These are phyloP conservation scores for Drosophila sulfurigaster DNA, from an alignment of 1,140 invertebrate genomes.

Conservation along the genomic window DNA sequence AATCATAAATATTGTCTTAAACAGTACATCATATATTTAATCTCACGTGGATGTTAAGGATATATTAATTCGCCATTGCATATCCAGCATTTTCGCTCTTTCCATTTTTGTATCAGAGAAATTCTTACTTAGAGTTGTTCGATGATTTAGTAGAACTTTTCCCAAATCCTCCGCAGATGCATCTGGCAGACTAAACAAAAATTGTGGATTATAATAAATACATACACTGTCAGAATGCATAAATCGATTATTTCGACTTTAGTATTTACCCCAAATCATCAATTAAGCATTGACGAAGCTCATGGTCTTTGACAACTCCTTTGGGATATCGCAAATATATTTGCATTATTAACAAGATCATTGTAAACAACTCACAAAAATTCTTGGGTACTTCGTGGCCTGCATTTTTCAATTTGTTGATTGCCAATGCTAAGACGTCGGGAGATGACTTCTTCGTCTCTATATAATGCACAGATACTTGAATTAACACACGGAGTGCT, in stretches of 20 bases:
- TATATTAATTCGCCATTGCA: slow-evolving; percentile 84
- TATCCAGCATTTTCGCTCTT: slow-evolving; percentile 71
- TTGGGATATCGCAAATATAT: slow-evolving; percentile 78
- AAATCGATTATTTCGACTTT: not conserved
- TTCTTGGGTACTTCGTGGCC: slow-evolving; percentile 78
- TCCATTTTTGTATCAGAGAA: slow-evolving; percentile 76
- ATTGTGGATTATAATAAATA: not conserved
- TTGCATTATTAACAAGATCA: slow-evolving; percentile 80
- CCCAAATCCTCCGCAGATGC: slow-evolving; percentile 76
- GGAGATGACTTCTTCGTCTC: slow-evolving; percentile 79
- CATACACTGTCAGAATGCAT: not conserved
- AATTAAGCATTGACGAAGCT: slow-evolving; percentile 70
- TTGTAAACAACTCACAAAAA: slow-evolving; percentile 82
- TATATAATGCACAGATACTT: slow-evolving; percentile 83
- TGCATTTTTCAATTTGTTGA: slow-evolving; percentile 81
- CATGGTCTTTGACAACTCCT: slow-evolving; percentile 73
- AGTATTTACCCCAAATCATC: slow-evolving; percentile 71
- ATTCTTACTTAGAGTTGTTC: slow-evolving; percentile 75
- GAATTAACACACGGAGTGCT: slow-evolving; percentile 76
- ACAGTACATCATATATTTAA: not conserved
- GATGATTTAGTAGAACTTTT: slow-evolving; percentile 79
- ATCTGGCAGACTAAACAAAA: slow-evolving; percentile 63
- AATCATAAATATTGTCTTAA: not conserved
- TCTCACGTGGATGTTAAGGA: slow-evolving; percentile 70
- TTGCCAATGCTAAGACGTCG: slow-evolving; percentile 76